Evolutionary conservation across 1,140 invertebrate genomes (phyloP).

Genomic region (Lasioglossum albipes): DNA sequence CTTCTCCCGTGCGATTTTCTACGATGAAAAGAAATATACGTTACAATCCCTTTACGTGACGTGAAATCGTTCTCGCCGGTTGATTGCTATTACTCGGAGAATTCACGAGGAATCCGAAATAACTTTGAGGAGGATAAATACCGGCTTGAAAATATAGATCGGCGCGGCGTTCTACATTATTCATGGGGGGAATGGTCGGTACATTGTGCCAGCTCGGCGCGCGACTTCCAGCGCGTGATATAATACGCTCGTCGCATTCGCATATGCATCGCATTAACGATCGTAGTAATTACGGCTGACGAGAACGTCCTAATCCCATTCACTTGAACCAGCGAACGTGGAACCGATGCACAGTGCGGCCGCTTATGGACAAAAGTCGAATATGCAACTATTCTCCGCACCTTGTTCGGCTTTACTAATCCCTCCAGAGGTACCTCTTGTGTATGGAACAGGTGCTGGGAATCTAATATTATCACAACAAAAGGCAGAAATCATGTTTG

Average conservation of each 20-base stretch:
- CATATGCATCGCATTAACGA: constrained; percentile 7
- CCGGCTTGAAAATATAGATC: constrained; percentile 5
- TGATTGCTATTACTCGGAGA: not conserved
- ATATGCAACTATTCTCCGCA: no score
- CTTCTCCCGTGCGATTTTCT: no score
- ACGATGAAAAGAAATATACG: no score
- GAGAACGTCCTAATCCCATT: constrained; percentile 5
- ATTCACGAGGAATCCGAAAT: constrained; percentile 20
- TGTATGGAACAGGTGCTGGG: no score
- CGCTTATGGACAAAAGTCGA: no score
- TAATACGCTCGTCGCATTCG: not conserved
- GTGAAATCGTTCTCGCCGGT: no score
- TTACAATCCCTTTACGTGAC: no score
- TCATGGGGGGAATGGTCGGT: constrained; percentile 15
- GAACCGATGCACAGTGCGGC: not conserved
- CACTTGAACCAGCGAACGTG: not conserved
- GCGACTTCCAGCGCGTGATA: constrained; percentile 1
- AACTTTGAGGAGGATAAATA: constrained; percentile 15
- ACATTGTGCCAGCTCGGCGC: not conserved
- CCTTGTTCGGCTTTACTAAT: no score
- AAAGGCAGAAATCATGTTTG: no score
- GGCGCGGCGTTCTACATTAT: constrained; percentile 1
- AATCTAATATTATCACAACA: no score
- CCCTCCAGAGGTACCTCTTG: no score
- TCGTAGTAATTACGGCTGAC: constrained; percentile 16